Evolutionary conservation across 1,140 invertebrate genomes (phyloP).

Genomic region (Drosophila nebulosa): DNA sequence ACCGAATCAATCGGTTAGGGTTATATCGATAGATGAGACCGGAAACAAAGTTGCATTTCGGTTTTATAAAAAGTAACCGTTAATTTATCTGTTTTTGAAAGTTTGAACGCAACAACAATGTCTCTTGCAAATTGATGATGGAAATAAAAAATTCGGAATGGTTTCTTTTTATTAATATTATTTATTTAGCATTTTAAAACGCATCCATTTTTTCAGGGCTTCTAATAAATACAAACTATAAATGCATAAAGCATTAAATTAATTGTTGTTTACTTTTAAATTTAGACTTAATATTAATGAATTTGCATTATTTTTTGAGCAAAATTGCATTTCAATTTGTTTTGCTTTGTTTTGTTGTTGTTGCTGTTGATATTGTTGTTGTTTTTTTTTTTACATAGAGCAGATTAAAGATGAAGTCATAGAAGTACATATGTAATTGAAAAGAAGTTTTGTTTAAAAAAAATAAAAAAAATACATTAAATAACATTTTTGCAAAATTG

Average conservation of each 20-base stretch:
- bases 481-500: constrained; percentile 70
- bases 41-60: too few species aligned
- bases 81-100: too few species aligned
- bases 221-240: constrained; percentile 59
- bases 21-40: too few species aligned
- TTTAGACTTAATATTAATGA: constrained; percentile 55
- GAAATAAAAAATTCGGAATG: background rate
- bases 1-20: too few species aligned
- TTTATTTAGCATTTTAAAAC: constrained; percentile 37
- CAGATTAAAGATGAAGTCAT: constrained; percentile 17
- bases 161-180: background rate
- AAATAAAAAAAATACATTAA: constrained; percentile 51
- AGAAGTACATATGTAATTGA: constrained; percentile 15
- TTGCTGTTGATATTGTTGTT: background rate
- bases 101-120: too few species aligned
- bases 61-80: too few species aligned
- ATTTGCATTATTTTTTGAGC: constrained; percentile 70
- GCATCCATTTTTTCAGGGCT: constrained; percentile 45
- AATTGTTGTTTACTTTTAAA: constrained; percentile 51
- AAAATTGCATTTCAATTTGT: constrained; percentile 66
- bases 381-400: constrained; percentile 39
- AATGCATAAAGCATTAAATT: constrained; percentile 44
- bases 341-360: background rate
- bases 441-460: constrained; percentile 9
- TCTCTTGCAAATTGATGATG: too few species aligned